phyloP scores from a whole-genome alignment of 2,113 vertebrate species.

The Megaptera novaeangliae region DNA sequence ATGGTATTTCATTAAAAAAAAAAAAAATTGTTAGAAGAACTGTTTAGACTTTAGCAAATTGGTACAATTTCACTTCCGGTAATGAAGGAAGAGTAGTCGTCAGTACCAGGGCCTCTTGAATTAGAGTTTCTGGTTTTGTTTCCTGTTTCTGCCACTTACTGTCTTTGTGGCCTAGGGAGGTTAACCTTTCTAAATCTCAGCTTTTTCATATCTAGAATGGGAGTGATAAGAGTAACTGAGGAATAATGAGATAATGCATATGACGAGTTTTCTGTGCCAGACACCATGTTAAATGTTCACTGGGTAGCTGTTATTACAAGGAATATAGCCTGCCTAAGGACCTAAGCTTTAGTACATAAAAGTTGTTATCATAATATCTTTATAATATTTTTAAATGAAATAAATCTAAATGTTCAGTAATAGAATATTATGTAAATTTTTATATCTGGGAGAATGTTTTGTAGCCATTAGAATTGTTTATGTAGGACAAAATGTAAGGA shows the following conservation, averaged over 20 bases:
- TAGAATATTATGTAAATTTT: neutral
- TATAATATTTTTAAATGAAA: slow-evolving; percentile 28
- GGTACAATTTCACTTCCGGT: neutral
- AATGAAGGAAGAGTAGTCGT: neutral
- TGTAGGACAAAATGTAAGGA: neutral
- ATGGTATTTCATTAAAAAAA: neutral
- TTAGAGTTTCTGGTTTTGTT: slow-evolving; percentile 1
- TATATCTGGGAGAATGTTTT: neutral
- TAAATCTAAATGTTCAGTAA: neutral
- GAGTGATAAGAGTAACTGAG: neutral
- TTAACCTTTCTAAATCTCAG: slow-evolving; percentile 19
- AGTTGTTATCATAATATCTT: neutral
- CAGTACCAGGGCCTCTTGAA: neutral
- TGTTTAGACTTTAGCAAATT: neutral
- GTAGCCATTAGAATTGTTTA: neutral
- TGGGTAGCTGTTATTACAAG: neutral
- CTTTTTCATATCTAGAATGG: neutral
- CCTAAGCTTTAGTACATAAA: neutral
- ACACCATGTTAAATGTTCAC: neutral
- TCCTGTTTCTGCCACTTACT: neutral
- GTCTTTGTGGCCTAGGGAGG: neutral
- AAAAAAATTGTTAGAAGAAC: neutral
- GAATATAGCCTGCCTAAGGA: neutral
- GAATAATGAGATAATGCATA: neutral
- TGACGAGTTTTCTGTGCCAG: neutral